Base-by-base conservation (phyloP, 2,113 vertebrate species). In the Neogale vison region DNA sequence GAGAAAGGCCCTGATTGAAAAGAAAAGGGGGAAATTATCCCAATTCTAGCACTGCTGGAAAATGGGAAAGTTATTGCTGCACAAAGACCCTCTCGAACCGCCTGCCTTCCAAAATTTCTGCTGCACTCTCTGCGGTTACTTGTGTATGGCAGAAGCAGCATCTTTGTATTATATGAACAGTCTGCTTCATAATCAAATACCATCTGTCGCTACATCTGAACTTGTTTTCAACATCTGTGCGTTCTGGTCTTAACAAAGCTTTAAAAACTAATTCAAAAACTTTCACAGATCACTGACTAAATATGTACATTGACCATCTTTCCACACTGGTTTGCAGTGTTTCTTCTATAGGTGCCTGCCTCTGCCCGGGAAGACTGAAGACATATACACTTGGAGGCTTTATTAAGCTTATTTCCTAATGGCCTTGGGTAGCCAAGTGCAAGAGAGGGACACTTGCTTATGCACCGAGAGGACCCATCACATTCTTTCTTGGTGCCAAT, bases 111-210 rank as follows among this genome's bases (percentile, higher is more conserved):
- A 99, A 99, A 99, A 99, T 99, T 99, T 99, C 98, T 98, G 97
- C 99, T 94, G 99, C 99, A 99, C 99, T 99, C 98, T 99, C 99
- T 99, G 99, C 99, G 99, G 99, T 99, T 99, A 99, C 99, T 99
- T 99, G 99, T 99, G 99, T 99, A 99, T 99, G 99, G 99, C 99
- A 99, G 99, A 99, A 99, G 99, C 99, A 99, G 99, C 99, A 99
- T 99, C 99, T 99, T 99, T 99, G 99, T 99, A 99, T 99, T 99
- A 99, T 99, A 99, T 99, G 99, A 99, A 99, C 99, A 99, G 99
- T 99, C 99, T 99, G 99, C 99, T 99, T 99, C 99, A 99, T 99
- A 99, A 99, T 99, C 99, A 99, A 99, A 99, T 99, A 99, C 99
- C 99, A 99, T 99, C 99, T 99, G 99, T 99, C 99, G 99, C 99